phyloP scores from a whole-genome alignment of 2,888 invertebrate species.

The Phyto melanocephala region DNA sequence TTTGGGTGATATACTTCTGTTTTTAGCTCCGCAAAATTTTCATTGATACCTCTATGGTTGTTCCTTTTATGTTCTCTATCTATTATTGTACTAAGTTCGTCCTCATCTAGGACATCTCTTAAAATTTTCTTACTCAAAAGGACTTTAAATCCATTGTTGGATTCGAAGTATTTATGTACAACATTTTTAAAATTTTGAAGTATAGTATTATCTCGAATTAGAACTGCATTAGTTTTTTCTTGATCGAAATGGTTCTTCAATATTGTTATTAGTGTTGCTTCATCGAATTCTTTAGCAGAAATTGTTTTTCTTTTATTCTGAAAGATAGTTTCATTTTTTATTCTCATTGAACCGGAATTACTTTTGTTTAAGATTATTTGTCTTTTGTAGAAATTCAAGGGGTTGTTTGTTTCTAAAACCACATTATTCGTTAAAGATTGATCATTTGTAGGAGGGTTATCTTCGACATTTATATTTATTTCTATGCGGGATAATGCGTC shows the following conservation, averaged over 20 bases:
- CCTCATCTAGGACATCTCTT: constrained; percentile 1
- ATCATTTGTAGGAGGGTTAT: too few relatives aligned
- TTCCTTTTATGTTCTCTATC: constrained; percentile 21
- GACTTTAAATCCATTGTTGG: constrained; percentile 2
- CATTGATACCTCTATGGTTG: constrained; percentile 29
- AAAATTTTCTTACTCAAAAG: background rate
- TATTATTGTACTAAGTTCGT: background rate
- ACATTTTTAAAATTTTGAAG: too few relatives aligned
- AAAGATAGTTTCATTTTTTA: constrained; percentile 4
- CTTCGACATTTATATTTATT: background rate
- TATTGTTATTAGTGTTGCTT: constrained; percentile 3
- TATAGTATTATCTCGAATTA: too few relatives aligned
- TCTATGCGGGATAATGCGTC: background rate
- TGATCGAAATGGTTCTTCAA: constrained; percentile 8
- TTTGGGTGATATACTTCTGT: too few relatives aligned
- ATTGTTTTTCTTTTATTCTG: constrained; percentile 3
- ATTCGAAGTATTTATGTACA: background rate
- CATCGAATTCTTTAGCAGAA: background rate
- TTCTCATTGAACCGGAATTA: background rate
- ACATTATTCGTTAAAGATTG: too few relatives aligned
- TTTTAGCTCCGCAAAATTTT: too few relatives aligned
- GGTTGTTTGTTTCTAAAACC: background rate
- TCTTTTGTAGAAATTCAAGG: constrained; percentile 6
- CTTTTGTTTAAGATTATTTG: background rate
- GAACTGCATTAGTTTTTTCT: background rate